These are phyloP conservation scores for Centropyge bicolor DNA, from an alignment of 2,797 vertebrate species.

Conservation along the genomic window DNA sequence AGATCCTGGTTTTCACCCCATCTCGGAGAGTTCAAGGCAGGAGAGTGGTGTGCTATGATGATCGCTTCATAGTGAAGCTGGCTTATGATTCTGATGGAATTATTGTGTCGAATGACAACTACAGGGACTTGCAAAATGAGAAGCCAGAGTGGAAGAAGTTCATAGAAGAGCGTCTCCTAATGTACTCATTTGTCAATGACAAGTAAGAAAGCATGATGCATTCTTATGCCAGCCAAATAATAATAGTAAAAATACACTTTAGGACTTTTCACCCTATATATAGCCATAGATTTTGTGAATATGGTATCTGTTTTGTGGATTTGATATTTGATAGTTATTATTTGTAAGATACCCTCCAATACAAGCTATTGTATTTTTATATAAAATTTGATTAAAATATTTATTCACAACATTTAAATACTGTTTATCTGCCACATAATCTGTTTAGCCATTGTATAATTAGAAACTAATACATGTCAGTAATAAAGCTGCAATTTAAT, in stretches of 20 bases:
- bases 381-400: not conserved
- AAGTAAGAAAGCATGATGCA: too few relatives aligned
- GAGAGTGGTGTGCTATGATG: slow-evolving; percentile 98
- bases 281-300: too few relatives aligned
- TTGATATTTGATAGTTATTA: not conserved
- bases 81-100: slow-evolving; percentile 98
- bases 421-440: not conserved
- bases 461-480: not conserved
- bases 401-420: not conserved
- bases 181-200: slow-evolving; percentile 99
- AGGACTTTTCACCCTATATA: too few relatives aligned
- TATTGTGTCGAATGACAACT: slow-evolving; percentile 99
- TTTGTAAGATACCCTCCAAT: not conserved
- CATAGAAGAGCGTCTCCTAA: slow-evolving; percentile 97
- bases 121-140: slow-evolving; percentile 97
- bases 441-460: not conserved
- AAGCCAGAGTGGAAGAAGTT: slow-evolving; percentile 99
- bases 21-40: slow-evolving; percentile 97
- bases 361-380: not conserved
- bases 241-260: too few relatives aligned
- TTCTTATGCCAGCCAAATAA: too few relatives aligned
- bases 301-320: not conserved
- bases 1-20: slow-evolving; percentile 98
- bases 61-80: slow-evolving; percentile 99
- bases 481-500: slow-evolving; percentile 23